Evolutionary conservation across 2,113 vertebrate genomes (phyloP), one percentile per base, ranked within the genome.

Genomic region (Donacobius atricapilla): DNA sequence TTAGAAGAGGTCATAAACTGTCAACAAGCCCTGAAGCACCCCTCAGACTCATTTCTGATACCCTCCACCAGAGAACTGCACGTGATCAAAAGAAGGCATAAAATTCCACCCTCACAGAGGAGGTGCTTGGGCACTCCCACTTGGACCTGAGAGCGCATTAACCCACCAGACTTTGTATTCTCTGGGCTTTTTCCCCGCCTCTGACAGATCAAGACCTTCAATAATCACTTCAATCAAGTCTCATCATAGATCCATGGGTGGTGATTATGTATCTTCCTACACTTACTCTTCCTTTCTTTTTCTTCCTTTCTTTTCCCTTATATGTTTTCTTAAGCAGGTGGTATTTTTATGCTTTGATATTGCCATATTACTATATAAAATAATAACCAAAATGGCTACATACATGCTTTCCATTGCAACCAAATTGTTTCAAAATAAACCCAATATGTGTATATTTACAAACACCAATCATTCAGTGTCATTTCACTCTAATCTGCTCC

Each of bases 71-170:
- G 18, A 47, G n/a, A 37, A 53, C 12, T 28, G 6, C 11, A 39
- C 0, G 0, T 23, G 54, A 69, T 23, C 39, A 53, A 60, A 77
- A 31, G 9, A 51, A 7, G 60, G 31, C 1, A 0, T 23, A 60
- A 58, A 77, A 53, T 33, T 12, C 13, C 0, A 0, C 11, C 31
- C 53, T 50, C 1, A 0, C 11, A 69, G 12, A 27, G 8, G 27
- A 69, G 3, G 23, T 33, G n/a, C 33, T 61, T 78, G 47, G n/a
- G 64, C 45, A 60, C 18, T 53, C 15, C 39, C n/a, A 53, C 15
- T 33, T 33, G 28, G 53, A 69, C 28, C 39, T 61, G 23, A 58
- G 44, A 33, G 6, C 13, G 7, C 9, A 58, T n/a, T 33, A 78
- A 39, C 54, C 3, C 33, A 61, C 8, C 23, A 39, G 28, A 45